Percentiles rank a stretch among this genome's conserved stretches.
These are phyloP conservation scores for Helarctos malayanus DNA, from an alignment of 2,797 vertebrate species.

Conservation along the genomic window DNA sequence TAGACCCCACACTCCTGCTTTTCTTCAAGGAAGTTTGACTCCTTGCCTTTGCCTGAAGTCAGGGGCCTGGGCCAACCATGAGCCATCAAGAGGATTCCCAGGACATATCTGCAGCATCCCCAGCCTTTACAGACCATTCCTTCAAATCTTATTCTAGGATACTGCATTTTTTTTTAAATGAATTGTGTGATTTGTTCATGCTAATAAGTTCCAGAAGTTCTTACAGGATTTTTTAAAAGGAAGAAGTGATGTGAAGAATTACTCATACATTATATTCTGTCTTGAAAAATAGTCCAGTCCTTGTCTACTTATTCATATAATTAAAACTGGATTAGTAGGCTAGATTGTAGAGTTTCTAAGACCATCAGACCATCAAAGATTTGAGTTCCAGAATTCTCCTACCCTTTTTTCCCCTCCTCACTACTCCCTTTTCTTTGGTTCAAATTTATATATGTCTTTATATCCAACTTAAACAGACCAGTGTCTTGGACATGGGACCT, in stretches of 20 bases:
- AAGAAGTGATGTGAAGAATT: constrained; percentile 79
- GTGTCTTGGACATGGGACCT: background rate
- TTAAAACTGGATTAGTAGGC: constrained; percentile 82
- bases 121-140: background rate
- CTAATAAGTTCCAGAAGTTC: constrained; percentile 78
- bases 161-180: constrained; percentile 67
- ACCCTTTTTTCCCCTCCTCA: background rate
- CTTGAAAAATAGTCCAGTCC: constrained; percentile 77
- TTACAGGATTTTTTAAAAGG: constrained; percentile 67
- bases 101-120: fast-evolving
- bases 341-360: constrained; percentile 77
- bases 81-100: background rate
- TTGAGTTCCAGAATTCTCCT: constrained; percentile 64
- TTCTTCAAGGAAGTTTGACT: background rate
- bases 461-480: background rate
- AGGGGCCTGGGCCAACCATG: background rate
- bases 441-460: constrained; percentile 33
- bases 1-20: background rate
- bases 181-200: constrained; percentile 79
- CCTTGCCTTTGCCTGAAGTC: constrained; percentile 52
- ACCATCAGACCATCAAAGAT: constrained; percentile 71
- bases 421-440: constrained; percentile 44
- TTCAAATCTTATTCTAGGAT: constrained; percentile 64
- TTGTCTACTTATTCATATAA: constrained; percentile 80
- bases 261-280: constrained; percentile 55